Evolutionary conservation across 1,140 invertebrate species (phyloP), one percentile per base, ranked within the genome.

Genomic region (Parasteatoda tepidariorum): DNA sequence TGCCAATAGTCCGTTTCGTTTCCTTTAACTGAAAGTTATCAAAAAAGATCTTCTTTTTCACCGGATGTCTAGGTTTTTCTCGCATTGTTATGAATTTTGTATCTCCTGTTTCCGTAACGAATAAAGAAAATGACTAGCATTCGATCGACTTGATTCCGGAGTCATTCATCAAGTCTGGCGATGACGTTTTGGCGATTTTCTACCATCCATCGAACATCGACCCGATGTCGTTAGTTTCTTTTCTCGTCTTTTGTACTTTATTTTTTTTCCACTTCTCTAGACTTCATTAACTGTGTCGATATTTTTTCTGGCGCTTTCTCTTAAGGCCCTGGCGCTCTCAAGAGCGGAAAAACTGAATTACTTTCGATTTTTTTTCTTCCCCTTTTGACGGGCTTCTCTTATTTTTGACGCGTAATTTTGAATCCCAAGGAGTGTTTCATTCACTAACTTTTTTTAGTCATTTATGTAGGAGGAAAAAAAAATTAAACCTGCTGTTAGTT

Each of bases 121-220:
- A n/a, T n/a, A n/a, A 18, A 38, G 59, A 78, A 66, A 78, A 78
- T 55, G 74, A 78, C 74, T 78, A 2, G 38, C 31, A 28, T n/a
- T 55, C 38, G 38, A 66, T 66, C 62, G 59, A 66, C 11, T 48
- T 59, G 15, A 9, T 41, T 38, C 38, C 6, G 13, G 59, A 76
- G 76, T 79, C 76, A 79, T 79, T 79, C 64, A 79, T 79, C 76
- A 79, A 68, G 76, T 6, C 30, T 34, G 26, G 48, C 76, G 76
- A 79, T 79, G 76, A 79, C 76, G 57, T 68, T 79, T 79, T 59
- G 76, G 76, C 76, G 76, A 79, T 79, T 79, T 68, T 68, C 76
- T 68, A 22, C 64, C 74, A 76, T 79, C 76, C 33, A 79, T 79
- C 41, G 28, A 48, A 62, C 33, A 79, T 79, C 41, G 28, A 48